phyloP scores from a whole-genome alignment of 2,797 vertebrate genomes.

The Gorsachius magnificus region DNA sequence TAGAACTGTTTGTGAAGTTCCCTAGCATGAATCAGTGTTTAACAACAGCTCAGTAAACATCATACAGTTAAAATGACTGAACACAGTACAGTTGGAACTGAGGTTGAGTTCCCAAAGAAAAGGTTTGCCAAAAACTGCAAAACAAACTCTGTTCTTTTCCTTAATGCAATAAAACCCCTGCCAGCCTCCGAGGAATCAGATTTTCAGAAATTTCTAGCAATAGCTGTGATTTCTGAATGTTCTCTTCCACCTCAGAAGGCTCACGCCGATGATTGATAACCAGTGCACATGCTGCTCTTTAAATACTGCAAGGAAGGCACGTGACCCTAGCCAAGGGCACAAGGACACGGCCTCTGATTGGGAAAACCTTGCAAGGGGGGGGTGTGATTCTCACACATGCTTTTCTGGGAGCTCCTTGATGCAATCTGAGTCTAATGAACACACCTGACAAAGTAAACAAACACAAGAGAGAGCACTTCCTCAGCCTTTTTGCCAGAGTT shows the following conservation, averaged over 20 bases:
- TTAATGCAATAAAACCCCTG: not conserved
- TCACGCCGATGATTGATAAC: not conserved
- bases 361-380: not conserved
- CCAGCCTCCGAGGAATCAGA: not conserved
- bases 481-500: not conserved
- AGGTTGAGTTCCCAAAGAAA: not conserved
- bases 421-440: not conserved
- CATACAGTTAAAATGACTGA: not conserved
- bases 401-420: conserved; percentile 23
- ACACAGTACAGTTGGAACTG: not conserved
- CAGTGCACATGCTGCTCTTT: not conserved
- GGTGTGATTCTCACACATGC: conserved; percentile 35
- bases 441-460: conserved; percentile 34
- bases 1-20: not conserved
- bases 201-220: not conserved
- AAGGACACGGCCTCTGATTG: not conserved
- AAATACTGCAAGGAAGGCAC: not conserved
- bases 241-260: not conserved
- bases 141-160: not conserved
- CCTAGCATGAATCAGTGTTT: conserved; percentile 1
- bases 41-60: not conserved
- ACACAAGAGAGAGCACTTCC: not conserved
- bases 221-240: not conserved
- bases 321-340: not conserved
- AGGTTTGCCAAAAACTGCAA: not conserved